These are phyloP conservation scores for Spea bombifrons DNA, from an alignment of 2,113 vertebrate genomes.

Conservation along the genomic window DNA sequence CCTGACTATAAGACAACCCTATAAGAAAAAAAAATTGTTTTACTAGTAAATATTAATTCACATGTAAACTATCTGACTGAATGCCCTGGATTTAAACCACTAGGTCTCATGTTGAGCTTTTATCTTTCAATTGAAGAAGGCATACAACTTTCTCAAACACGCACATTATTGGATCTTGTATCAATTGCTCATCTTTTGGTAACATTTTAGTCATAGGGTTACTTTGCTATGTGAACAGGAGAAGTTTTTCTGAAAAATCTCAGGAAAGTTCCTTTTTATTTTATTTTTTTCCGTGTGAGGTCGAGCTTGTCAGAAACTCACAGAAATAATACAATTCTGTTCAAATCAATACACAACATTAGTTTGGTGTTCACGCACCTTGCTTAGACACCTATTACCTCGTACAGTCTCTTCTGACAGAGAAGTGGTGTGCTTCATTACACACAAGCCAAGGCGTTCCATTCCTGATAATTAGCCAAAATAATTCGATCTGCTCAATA, in stretches of 20 bases:
- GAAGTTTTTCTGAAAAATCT: not conserved
- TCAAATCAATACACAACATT: slow-evolving; percentile 29
- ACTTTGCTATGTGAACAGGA: too few species aligned
- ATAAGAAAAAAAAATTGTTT: too few species aligned
- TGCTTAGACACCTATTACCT: slow-evolving; percentile 22
- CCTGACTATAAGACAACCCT: too few species aligned
- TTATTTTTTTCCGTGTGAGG: not conserved
- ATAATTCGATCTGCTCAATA: slow-evolving; percentile 38
- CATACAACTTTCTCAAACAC: too few species aligned
- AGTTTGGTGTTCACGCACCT: slow-evolving; percentile 3
- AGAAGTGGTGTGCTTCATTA: slow-evolving; percentile 27
- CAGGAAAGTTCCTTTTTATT: not conserved
- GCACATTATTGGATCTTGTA: too few species aligned
- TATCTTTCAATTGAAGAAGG: too few species aligned
- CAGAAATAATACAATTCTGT: slow-evolving; percentile 16
- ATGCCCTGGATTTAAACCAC: too few species aligned
- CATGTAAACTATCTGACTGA: too few species aligned
- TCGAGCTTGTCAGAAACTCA: not conserved
- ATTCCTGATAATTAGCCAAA: slow-evolving; percentile 40
- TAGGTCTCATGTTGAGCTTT: too few species aligned
- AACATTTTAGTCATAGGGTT: too few species aligned
- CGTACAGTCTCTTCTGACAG: slow-evolving; percentile 18
- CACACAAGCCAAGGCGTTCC: slow-evolving; percentile 23
- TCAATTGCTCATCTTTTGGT: too few species aligned
- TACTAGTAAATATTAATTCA: too few species aligned